A percentile compares a stretch with the other conserved stretches of the same genome.
Evolutionary conservation across 2,888 invertebrate species (phyloP).

Genomic region (Corbicula japonica): DNA sequence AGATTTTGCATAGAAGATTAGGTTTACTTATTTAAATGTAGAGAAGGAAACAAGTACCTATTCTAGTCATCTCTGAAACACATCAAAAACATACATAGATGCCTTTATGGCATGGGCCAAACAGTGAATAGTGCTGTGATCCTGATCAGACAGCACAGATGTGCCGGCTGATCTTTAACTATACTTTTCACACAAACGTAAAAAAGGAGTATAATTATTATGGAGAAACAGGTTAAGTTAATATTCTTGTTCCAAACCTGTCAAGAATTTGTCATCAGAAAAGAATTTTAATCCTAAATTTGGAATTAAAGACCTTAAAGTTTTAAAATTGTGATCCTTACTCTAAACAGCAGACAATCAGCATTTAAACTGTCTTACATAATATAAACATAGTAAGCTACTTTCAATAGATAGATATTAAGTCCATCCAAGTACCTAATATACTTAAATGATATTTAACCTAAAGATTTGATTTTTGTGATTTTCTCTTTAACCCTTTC

Average conservation of each 20-base stretch:
- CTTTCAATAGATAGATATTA: slow-evolving; percentile 11
- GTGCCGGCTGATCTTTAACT: no score
- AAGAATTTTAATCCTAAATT: slow-evolving; percentile 27
- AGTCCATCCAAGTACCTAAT: neutral
- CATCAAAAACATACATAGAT: no score
- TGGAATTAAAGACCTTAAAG: slow-evolving; percentile 1
- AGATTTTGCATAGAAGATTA: no score
- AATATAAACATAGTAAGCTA: slow-evolving; percentile 16
- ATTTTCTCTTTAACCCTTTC: no score
- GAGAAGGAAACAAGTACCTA: no score
- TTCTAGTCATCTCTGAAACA: no score
- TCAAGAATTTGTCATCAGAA: neutral
- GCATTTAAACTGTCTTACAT: slow-evolving; percentile 18
- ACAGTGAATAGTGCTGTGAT: neutral
- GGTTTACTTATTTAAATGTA: no score
- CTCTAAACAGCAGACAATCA: slow-evolving; percentile 22
- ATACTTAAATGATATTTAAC: slow-evolving; percentile 35
- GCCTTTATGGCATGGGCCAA: no score
- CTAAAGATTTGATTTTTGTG: slow-evolving; percentile 34
- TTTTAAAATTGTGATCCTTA: slow-evolving; percentile 19
- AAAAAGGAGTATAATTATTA: no score
- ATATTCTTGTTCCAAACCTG: no score
- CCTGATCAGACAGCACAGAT: neutral
- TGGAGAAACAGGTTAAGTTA: no score
- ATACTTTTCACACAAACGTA: no score